Conservation (phyloP, 2,888 invertebrate genomes). For the Erynnis tages region DNA sequence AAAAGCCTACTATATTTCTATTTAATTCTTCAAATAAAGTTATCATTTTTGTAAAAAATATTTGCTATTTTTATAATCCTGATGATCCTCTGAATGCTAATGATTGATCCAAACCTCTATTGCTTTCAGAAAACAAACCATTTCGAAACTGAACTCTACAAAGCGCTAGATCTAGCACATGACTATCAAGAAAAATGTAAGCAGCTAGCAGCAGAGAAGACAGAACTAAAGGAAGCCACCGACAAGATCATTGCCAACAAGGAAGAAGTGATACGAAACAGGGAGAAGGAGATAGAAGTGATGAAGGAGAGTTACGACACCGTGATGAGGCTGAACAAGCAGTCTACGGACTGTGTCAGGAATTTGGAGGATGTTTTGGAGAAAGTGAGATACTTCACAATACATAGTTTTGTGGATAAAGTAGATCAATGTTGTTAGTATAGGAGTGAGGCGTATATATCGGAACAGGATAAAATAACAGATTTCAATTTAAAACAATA, state of each 20-base stretch:
- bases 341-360: constrained; percentile 82
- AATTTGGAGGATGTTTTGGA: constrained; percentile 80
- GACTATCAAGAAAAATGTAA: constrained; percentile 85
- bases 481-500: too few species aligned
- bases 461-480: too few species aligned
- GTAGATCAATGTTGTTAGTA: too few species aligned
- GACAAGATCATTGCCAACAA: constrained; percentile 52
- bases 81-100: too few species aligned
- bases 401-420: background rate
- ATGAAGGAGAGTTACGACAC: constrained; percentile 76
- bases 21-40: too few species aligned
- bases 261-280: constrained; percentile 48
- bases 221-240: constrained; percentile 57
- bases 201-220: constrained; percentile 74
- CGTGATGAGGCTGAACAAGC: constrained; percentile 76
- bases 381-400: constrained; percentile 69
- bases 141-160: constrained; percentile 87
- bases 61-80: too few species aligned
- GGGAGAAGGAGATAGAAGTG: constrained; percentile 64
- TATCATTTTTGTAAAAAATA: too few species aligned
- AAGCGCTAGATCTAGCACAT: constrained; percentile 85
- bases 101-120: too few species aligned
- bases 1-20: too few species aligned
- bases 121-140: constrained; percentile 72
- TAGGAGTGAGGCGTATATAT: too few species aligned